These are phyloP conservation scores for Caranx melampygus DNA, from an alignment of 2,113 vertebrate genomes.

Conservation along the genomic window DNA sequence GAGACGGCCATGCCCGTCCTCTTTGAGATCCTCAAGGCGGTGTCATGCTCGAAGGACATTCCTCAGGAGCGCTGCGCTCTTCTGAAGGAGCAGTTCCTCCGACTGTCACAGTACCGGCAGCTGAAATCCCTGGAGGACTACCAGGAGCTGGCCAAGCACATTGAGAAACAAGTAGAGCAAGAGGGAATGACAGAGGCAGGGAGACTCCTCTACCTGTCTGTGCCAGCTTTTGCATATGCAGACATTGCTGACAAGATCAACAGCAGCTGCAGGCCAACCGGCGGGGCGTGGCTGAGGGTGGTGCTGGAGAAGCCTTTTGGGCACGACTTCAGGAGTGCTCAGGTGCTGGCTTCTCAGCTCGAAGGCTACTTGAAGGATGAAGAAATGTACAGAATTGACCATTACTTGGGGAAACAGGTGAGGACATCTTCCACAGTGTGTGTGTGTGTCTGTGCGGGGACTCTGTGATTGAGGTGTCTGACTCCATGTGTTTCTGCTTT, in stretches of 20 bases:
- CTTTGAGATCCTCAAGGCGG: conserved; percentile 87
- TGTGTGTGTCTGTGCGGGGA: neutral
- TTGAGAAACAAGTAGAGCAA: conserved; percentile 78
- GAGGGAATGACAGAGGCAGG: conserved; percentile 89
- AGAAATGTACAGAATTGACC: conserved; percentile 97
- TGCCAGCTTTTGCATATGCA: conserved; percentile 91
- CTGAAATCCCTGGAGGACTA: conserved; percentile 88
- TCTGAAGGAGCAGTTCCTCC: conserved; percentile 91
- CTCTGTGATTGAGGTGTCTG: neutral
- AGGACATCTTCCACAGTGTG: neutral
- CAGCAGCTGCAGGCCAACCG: conserved; percentile 86
- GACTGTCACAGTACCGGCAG: conserved; percentile 87
- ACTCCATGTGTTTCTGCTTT: conserved; percentile 24
- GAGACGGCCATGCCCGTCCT: conserved; percentile 83
- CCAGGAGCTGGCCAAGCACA: conserved; percentile 81
- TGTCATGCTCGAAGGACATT: conserved; percentile 84
- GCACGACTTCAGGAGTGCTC: conserved; percentile 89
- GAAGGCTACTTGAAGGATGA: conserved; percentile 88
- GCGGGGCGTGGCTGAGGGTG: conserved; percentile 89
- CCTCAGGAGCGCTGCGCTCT: conserved; percentile 83
- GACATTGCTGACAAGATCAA: conserved; percentile 90
- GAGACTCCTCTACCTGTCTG: conserved; percentile 94
- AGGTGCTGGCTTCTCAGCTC: conserved; percentile 87
- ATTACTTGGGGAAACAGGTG: conserved; percentile 98
- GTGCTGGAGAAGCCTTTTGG: conserved; percentile 98